These are phyloP conservation scores for Rhagonycha fulva DNA, from an alignment of 2,888 invertebrate genomes.

Conservation along the genomic window DNA sequence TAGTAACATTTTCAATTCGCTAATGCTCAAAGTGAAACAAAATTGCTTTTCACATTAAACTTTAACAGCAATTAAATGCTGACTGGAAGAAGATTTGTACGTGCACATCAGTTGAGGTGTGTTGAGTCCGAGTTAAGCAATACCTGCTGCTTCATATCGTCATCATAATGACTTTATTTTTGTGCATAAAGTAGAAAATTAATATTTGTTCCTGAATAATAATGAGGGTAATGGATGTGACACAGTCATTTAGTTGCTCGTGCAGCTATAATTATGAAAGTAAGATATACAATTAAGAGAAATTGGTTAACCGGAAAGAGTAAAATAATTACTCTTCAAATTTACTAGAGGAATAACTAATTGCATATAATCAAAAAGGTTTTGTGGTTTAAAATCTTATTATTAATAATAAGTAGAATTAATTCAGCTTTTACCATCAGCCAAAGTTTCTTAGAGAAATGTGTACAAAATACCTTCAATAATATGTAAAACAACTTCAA, in stretches of 20 bases:
- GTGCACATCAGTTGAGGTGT: neutral
- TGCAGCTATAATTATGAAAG: neutral
- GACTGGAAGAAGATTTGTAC: neutral
- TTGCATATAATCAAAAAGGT: neutral
- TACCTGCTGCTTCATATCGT: neutral
- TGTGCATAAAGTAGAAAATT: neutral
- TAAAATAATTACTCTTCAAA: neutral
- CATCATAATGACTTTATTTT: neutral
- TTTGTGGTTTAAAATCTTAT: neutral
- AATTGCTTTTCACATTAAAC: neutral
- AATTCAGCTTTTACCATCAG: neutral
- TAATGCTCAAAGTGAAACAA: neutral
- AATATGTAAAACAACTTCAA: too few species aligned
- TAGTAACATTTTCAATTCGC: neutral
- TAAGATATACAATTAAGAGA: neutral
- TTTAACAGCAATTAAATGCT: neutral
- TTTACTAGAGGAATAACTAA: neutral
- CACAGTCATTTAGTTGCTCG: neutral
- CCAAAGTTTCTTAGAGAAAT: neutral
- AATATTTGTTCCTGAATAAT: neutral
- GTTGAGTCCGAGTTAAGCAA: neutral
- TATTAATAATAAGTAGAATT: neutral
- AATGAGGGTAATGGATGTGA: neutral
- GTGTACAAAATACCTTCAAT: neutral
- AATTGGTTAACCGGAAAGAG: neutral